phyloP scores from a whole-genome alignment of 2,888 invertebrate species.

The Marasmarcha lunaedactyla region DNA sequence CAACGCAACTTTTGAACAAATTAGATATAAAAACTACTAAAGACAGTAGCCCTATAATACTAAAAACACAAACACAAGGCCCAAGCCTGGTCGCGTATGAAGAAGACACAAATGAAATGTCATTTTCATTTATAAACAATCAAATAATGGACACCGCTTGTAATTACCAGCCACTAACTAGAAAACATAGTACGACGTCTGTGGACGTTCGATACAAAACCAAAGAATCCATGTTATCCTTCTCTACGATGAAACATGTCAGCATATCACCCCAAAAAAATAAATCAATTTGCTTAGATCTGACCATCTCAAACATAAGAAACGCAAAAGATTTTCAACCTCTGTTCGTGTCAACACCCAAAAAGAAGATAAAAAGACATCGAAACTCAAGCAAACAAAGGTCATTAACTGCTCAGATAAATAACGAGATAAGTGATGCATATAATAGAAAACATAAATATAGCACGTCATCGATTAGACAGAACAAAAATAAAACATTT shows the following conservation, averaged over 20 bases:
- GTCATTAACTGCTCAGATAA: background rate
- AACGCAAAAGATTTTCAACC: conserved; percentile 27
- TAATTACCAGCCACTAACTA: background rate
- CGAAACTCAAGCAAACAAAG: conserved; percentile 4
- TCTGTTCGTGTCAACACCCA: conserved; percentile 37
- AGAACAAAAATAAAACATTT: conserved; percentile 25
- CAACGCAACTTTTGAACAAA: no score
- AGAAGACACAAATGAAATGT: background rate
- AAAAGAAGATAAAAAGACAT: conserved; percentile 10
- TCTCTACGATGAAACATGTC: no score
- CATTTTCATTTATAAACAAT: background rate
- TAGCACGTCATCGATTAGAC: conserved; percentile 13
- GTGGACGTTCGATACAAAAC: no score
- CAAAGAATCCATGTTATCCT: background rate
- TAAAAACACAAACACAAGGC: no score
- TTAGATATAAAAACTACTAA: no score
- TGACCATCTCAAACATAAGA: no score
- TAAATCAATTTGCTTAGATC: no score
- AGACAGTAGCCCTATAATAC: no score
- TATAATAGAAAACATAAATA: conserved; percentile 8
- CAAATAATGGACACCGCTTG: background rate
- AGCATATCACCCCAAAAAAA: background rate
- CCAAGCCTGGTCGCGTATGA: no score
- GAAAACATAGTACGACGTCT: background rate
- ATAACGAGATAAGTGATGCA: conserved; percentile 14